Base-by-base conservation (phyloP, 2,113 vertebrate species). In the Todiramphus saurophagus region DNA sequence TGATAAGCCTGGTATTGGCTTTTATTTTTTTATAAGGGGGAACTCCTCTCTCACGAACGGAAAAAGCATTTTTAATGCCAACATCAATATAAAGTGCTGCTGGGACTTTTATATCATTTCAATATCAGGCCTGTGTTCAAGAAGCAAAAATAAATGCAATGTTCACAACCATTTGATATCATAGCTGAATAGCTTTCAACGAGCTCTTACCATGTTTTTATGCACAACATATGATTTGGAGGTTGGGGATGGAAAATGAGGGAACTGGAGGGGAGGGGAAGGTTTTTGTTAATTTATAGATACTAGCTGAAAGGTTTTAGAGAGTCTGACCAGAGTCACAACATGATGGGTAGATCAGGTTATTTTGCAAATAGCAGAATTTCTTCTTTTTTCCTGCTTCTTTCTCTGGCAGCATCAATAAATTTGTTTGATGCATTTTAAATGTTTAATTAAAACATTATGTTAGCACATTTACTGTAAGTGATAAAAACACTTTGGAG, bases 371-470 rank as follows among this genome's bases (percentile, higher is more conserved):
- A 97, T 15, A 79, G 68, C 72, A 93, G 53, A 83, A 67, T 90
- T 97, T 76, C 39, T 67, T 72, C 18, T 24, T 67, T 64, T 74
- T 76, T 67, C 12, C 23, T 39, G 21, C 53, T 75, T 69, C 43
- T 83, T 35, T 24, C 75, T 43, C 67, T 87, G 87, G 92, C 88
- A 95, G 96, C 92, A 94, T 94, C 95, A 89, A 95, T 97, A 96
- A 76, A 97, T 97, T 97, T 97, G 94, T 96, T 97, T 83, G 87
- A 95, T 96, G 91, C 94, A 96, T 90, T 97, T 97, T 96, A 97
- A 97, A 91, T 95, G 94, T 97, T 98, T 97, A 97, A 98, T 98
- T 97, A 98, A 97, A 98, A 96, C 90, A 70, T 93, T 96, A 97
- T 84, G 91, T 90, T 95, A 91, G 83, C 92, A 75, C 94, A 93